Evolutionary conservation across 2,113 vertebrate genomes (phyloP).

Genomic region (Plestiodon gilberti): DNA sequence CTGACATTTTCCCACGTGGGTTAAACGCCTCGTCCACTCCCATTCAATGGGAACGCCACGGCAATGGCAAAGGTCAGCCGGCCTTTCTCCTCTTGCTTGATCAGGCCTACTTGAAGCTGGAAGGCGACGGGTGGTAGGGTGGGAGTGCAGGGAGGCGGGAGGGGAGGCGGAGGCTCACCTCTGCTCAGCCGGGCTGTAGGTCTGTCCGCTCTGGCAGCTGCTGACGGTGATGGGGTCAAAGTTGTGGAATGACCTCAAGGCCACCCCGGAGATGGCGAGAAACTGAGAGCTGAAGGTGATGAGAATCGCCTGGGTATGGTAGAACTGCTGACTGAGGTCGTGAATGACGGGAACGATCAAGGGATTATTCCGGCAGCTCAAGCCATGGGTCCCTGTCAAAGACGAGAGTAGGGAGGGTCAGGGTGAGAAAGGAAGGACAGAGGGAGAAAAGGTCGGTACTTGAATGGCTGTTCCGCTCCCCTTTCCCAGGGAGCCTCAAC

Average conservation of each 20-base stretch:
- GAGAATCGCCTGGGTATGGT: constrained; percentile 93
- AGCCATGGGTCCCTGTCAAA: constrained; percentile 89
- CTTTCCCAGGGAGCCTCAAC: neutral
- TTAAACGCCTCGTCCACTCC: constrained; percentile 69
- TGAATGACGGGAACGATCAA: constrained; percentile 97
- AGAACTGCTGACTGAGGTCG: constrained; percentile 97
- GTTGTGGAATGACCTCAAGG: constrained; percentile 96
- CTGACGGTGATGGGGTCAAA: constrained; percentile 99
- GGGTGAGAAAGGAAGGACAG: constrained; percentile 57
- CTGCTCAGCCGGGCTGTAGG: constrained; percentile 94
- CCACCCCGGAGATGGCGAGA: constrained; percentile 96
- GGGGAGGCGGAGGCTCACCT: constrained; percentile 82
- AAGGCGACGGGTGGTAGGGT: constrained; percentile 27
- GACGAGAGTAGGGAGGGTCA: constrained; percentile 44
- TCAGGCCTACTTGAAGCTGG: neutral
- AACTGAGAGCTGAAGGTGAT: constrained; percentile 90
- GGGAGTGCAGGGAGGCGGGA: neutral
- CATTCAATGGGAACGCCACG: constrained; percentile 58
- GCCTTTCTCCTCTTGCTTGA: constrained; percentile 35
- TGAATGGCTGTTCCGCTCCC: constrained; percentile 66
- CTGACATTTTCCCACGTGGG: constrained; percentile 56
- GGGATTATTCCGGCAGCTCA: constrained; percentile 98
- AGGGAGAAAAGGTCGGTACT: constrained; percentile 57
- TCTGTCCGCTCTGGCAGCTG: constrained; percentile 97
- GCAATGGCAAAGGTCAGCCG: constrained; percentile 51